Evolutionary conservation across 2,888 invertebrate species (phyloP).

Genomic region (Mesochorus sp.): DNA sequence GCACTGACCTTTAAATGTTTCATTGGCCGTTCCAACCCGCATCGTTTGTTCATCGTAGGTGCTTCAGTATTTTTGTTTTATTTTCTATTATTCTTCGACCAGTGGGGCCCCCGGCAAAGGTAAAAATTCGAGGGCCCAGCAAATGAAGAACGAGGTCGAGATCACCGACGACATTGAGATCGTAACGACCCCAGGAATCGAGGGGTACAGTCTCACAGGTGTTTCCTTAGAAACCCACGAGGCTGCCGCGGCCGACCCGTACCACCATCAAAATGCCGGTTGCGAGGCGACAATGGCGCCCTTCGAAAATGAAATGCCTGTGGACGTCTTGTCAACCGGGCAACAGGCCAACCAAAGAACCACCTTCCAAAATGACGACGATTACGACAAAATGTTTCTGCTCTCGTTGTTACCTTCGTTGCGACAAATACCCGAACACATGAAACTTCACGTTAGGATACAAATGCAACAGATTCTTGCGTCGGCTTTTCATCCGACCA

Average conservation of each 20-base stretch:
- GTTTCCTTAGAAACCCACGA: slow-evolving; percentile 4
- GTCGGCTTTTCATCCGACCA: slow-evolving; percentile 53
- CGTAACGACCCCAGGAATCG: slow-evolving; percentile 14
- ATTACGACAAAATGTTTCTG: slow-evolving; percentile 80
- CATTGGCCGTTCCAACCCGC: background rate
- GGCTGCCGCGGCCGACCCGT: slow-evolving; percentile 18
- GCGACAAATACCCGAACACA: slow-evolving; percentile 76
- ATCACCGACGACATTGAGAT: slow-evolving; percentile 41
- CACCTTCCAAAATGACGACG: slow-evolving; percentile 73
- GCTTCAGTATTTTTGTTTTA: background rate
- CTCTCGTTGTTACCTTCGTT: slow-evolving; percentile 76
- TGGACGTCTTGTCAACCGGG: slow-evolving; percentile 69
- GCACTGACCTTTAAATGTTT: no score
- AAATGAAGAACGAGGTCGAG: slow-evolving; percentile 35
- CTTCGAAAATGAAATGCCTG: slow-evolving; percentile 75
- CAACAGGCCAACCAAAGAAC: slow-evolving; percentile 69
- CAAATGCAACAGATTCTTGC: slow-evolving; percentile 78
- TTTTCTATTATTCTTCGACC: background rate
- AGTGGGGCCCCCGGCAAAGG: slow-evolving; percentile 5
- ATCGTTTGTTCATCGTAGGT: background rate
- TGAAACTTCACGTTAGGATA: slow-evolving; percentile 78
- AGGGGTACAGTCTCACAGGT: slow-evolving; percentile 30
- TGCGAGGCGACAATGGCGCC: slow-evolving; percentile 75
- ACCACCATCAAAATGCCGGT: slow-evolving; percentile 67
- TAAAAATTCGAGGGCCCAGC: slow-evolving; percentile 14